Conservation (phyloP, 2,888 invertebrate genomes). For the Leucozona laternaria region DNA sequence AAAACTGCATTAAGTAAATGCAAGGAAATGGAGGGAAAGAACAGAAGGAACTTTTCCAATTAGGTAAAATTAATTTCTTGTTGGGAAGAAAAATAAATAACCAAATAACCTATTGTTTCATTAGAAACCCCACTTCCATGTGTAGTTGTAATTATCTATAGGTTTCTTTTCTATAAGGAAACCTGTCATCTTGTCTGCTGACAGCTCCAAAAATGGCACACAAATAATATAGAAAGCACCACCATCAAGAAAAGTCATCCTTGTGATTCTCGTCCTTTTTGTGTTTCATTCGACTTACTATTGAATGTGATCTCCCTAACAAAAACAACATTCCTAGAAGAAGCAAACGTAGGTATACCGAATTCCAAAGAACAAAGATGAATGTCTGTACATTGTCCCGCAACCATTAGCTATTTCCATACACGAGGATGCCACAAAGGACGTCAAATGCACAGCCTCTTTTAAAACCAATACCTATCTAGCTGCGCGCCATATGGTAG, state of each 20-base stretch:
- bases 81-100: neutral
- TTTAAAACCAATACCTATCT: constrained; percentile 69
- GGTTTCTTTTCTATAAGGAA: constrained; percentile 31
- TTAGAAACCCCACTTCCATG: constrained; percentile 9
- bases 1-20: neutral
- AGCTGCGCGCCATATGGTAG: constrained; percentile 57
- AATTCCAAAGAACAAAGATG: constrained; percentile 71
- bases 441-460: constrained; percentile 73
- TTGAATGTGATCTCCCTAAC: constrained; percentile 51
- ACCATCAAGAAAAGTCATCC: constrained; percentile 43
- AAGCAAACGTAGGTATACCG: neutral
- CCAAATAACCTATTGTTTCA: constrained; percentile 51
- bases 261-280: constrained; percentile 43
- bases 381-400: constrained; percentile 60
- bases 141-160: constrained; percentile 30
- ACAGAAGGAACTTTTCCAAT: neutral
- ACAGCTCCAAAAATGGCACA: constrained; percentile 44
- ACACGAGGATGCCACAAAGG: constrained; percentile 67
- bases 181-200: neutral
- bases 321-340: constrained; percentile 14
- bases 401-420: constrained; percentile 73
- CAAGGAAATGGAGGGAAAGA: neutral
- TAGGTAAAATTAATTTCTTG: constrained; percentile 7
- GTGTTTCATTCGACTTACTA: constrained; percentile 37
- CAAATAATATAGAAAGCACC: constrained; percentile 27